phyloP scores from a whole-genome alignment of 1,140 invertebrate species.

The Ruditapes philippinarum region DNA sequence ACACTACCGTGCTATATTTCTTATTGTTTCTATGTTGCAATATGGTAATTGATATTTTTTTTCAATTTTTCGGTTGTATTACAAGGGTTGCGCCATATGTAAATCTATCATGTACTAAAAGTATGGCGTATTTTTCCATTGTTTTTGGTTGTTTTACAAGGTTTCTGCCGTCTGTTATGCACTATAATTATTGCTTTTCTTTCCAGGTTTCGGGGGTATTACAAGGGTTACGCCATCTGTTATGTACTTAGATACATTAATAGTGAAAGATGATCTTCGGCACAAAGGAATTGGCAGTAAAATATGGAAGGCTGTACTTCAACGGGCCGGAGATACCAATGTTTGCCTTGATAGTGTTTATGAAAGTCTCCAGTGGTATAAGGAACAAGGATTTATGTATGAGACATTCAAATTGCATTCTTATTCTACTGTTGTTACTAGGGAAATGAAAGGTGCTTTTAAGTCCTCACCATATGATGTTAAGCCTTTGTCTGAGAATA shows the following conservation, averaged over 20 bases:
- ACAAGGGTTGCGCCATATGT: too few relatives aligned
- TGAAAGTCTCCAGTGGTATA: neutral
- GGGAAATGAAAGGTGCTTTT: neutral
- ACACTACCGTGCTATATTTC: too few relatives aligned
- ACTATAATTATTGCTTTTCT: too few relatives aligned
- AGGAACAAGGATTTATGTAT: neutral
- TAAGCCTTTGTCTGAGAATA: neutral
- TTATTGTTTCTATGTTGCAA: too few relatives aligned
- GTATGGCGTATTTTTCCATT: too few relatives aligned
- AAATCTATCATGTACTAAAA: too few relatives aligned
- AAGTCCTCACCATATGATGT: neutral
- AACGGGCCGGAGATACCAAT: neutral
- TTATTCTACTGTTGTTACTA: neutral
- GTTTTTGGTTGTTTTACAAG: too few relatives aligned
- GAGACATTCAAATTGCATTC: neutral
- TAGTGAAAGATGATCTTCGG: slow-evolving; percentile 11
- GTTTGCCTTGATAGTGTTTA: neutral
- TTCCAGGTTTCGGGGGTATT: slow-evolving; percentile 28
- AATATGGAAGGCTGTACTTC: slow-evolving; percentile 7
- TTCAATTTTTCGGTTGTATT: too few relatives aligned
- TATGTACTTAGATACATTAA: neutral
- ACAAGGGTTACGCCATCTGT: too few relatives aligned
- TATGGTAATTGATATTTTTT: too few relatives aligned
- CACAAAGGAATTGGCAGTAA: neutral
- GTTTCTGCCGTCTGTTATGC: too few relatives aligned